phyloP scores from a whole-genome alignment of 64 coral and sea anemone genomes.

The Astreopora myriophthalma region DNA sequence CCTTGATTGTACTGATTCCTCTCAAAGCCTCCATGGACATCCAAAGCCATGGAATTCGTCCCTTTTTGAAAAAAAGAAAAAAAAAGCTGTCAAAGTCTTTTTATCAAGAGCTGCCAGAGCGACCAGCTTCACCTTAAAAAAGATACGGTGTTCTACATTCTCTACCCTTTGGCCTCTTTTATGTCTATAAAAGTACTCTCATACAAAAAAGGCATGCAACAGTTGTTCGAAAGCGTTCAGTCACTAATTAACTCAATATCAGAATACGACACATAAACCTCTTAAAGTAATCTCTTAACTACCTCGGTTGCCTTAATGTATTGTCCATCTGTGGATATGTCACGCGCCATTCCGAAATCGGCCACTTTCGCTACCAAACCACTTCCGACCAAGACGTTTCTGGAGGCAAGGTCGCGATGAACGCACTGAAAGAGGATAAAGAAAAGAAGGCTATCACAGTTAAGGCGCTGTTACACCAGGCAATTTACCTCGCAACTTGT shows the following conservation, averaged over 20 bases:
- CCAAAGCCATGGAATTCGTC: constrained; percentile 84
- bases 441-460: not conserved
- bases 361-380: constrained; percentile 74
- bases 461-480: no score
- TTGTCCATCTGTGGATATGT: constrained; percentile 53
- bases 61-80: constrained; percentile 27
- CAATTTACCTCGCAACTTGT: no score
- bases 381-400: constrained; percentile 61
- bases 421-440: constrained; percentile 24
- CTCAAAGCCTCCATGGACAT: constrained; percentile 71
- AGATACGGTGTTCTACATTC: no score
- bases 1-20: constrained; percentile 69
- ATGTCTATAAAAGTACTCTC: no score
- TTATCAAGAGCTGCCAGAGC: no score
- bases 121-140: no score
- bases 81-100: no score
- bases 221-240: no score
- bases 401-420: constrained; percentile 73
- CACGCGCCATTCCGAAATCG: constrained; percentile 80
- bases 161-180: no score
- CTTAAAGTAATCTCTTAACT: not conserved
- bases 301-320: constrained; percentile 72
- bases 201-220: no score
- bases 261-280: no score
- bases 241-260: no score